phyloP scores from a whole-genome alignment of 1,140 invertebrate genomes.

The Diuraphis noxia region DNA sequence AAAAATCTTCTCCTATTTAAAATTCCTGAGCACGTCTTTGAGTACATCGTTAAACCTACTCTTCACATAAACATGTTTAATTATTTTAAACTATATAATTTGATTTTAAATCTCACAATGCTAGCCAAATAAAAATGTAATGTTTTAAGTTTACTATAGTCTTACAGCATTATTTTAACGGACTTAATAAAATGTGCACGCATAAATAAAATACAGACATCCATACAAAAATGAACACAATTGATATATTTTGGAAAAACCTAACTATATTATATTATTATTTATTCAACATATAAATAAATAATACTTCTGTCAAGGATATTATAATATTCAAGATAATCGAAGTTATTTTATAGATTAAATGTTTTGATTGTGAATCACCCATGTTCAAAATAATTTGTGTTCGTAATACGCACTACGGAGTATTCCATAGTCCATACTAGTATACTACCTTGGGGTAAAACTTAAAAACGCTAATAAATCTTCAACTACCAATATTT shows the following conservation, averaged over 20 bases:
- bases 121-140: background rate
- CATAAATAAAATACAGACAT: background rate
- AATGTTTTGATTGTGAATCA: background rate
- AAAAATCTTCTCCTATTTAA: background rate
- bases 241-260: background rate
- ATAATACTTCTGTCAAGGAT: background rate
- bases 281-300: conserved; percentile 2
- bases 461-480: background rate
- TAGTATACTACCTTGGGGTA: background rate
- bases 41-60: background rate
- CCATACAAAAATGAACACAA: background rate
- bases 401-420: background rate
- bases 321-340: too few species aligned
- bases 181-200: background rate
- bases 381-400: background rate
- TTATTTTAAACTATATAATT: background rate
- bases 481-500: background rate
- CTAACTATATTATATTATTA: background rate
- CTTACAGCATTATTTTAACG: background rate
- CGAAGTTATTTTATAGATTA: background rate
- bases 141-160: background rate
- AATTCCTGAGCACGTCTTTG: background rate
- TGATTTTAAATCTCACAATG: background rate
- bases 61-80: background rate
- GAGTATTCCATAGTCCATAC: too few species aligned